Base-by-base conservation (phyloP, 1,140 invertebrate species). In the Popillia japonica region DNA sequence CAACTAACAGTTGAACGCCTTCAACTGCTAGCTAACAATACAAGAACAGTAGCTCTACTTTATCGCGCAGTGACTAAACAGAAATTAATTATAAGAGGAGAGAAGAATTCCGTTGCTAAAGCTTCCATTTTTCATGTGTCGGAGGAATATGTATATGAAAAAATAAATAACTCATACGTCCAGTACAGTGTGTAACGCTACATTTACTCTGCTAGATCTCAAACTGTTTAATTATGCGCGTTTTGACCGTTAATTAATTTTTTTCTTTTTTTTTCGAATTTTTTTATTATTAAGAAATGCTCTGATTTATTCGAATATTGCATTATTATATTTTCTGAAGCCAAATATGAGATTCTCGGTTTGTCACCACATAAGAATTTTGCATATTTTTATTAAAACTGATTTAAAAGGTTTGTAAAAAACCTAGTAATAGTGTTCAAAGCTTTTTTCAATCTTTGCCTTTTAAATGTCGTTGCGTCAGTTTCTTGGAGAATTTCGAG, bases 161-260 rank as follows among this genome's bases (percentile, higher is more conserved):
- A 27, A 75, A n/a, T 23, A 41, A 74, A 74, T 34, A 74, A 74
- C 40, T 74, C 14, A 74, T 74, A 17, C n/a, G 72, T 42, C 11
- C 10, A 22, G 14, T 42, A 10, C 41, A 4, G 6, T n/a, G 14
- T 72, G 40, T 42, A 40, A 74, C 72, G 61, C 61, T 68, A 68
- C 61, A 68, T 68, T 68, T 68, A 68, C 61, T 34, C 3, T 14
- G 6, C 14, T 55, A 17, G n/a, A 9, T 34, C 6, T 68, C 10
- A 22, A 68, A 40, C 40, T 40, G 44, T 75, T 34, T 74, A 74
- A 74, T 74, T 48, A 75, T 22, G 8, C 44, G 17, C 40, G 0
- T 48, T 42, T 6, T 42, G 44, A 23, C 27, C 22, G 17, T 40
- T 61, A 11, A 61, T 76, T 61, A 76, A 76, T 6, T 14, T n/a